A percentile compares a stretch with the other conserved stretches of the same genome.
These are phyloP conservation scores for Phylloscopus collybita DNA, from an alignment of 2,797 vertebrate species.

Conservation along the genomic window DNA sequence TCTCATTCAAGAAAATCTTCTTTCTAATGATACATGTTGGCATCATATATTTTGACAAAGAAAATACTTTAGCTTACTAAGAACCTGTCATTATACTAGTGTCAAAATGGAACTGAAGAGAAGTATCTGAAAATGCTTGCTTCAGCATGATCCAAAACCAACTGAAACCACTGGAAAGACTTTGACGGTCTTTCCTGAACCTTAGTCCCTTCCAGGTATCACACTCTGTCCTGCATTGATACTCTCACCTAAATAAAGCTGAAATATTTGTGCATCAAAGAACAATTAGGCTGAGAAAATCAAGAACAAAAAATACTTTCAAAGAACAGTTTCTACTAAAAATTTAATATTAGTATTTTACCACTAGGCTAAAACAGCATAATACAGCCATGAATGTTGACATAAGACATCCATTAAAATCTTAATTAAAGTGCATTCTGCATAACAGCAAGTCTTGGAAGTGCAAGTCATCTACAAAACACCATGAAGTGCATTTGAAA, in stretches of 20 bases:
- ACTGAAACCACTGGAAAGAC: neutral
- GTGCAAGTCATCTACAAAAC: constrained; percentile 33
- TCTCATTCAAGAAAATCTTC: neutral
- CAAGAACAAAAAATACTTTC: neutral
- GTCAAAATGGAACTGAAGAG: neutral
- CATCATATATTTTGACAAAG: neutral
- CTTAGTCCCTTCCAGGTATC: neutral
- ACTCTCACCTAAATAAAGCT: neutral
- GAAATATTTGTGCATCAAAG: neutral
- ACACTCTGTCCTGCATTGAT: neutral
- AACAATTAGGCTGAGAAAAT: neutral
- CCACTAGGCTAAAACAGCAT: neutral
- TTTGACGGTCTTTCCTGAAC: neutral
- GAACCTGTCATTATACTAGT: neutral
- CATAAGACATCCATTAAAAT: constrained; percentile 57
- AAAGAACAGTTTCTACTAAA: constrained; percentile 30
- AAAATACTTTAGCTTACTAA: neutral
- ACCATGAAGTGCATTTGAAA: constrained; percentile 15
- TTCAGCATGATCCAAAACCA: neutral
- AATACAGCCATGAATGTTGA: constrained; percentile 28
- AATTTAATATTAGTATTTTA: constrained; percentile 41
- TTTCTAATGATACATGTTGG: neutral
- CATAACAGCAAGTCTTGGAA: constrained; percentile 27
- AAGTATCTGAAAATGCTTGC: neutral
- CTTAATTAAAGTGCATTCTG: constrained; percentile 57